Conservation (phyloP, 2,113 vertebrate species). For the Quiscalus mexicanus region DNA sequence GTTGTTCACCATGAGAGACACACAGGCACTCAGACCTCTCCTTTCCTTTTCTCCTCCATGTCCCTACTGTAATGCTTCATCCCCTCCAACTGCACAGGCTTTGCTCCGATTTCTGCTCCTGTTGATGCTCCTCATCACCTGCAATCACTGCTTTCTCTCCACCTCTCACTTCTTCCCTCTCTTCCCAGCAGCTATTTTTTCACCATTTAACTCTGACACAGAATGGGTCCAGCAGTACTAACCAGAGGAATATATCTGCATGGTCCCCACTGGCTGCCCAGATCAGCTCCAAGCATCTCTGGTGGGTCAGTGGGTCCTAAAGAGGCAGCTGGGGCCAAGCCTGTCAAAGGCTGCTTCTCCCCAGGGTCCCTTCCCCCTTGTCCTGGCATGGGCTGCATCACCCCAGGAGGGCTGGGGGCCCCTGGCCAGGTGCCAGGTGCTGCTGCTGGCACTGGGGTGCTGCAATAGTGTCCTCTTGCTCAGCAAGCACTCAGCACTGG, state of each 20-base stretch:
- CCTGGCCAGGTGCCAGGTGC: rapidly evolving
- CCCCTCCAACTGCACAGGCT: not conserved
- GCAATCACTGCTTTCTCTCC: not conserved
- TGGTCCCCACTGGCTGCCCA: rapidly evolving
- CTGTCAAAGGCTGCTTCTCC: not conserved
- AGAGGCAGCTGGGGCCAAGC: not conserved
- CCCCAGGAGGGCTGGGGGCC: rapidly evolving
- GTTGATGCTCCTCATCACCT: not conserved
- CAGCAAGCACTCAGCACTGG: not conserved
- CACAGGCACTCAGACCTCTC: rapidly evolving
- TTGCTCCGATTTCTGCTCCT: not conserved
- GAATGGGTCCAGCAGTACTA: not conserved
- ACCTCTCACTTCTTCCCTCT: not conserved
- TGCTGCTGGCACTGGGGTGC: not conserved
- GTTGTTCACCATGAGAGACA: not conserved
- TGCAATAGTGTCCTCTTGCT: not conserved
- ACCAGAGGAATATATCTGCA: not conserved
- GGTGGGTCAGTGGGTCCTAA: not conserved
- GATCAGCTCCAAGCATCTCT: not conserved
- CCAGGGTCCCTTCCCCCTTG: not conserved
- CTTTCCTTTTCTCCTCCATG: not conserved
- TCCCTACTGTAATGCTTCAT: not conserved
- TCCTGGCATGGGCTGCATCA: rapidly evolving
- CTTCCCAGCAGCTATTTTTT: not conserved
- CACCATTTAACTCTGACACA: not conserved